phyloP scores from a whole-genome alignment of 2,797 vertebrate species.

The Clarias fuscus region DNA sequence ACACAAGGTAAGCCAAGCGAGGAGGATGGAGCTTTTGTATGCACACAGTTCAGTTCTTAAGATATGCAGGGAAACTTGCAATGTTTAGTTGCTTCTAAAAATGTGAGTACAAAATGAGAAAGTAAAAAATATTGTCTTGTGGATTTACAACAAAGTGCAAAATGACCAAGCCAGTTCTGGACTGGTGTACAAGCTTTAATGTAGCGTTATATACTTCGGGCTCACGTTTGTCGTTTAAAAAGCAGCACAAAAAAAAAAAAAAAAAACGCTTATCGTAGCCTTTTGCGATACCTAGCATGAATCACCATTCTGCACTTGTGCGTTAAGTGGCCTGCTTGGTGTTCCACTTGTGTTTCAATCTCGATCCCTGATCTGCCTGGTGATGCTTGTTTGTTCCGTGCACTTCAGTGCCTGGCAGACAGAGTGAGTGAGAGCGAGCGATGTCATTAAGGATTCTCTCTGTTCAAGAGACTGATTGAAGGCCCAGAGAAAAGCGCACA shows the following conservation, averaged over 20 bases:
- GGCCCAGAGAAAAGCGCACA: conserved; percentile 57
- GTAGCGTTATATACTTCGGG: not conserved
- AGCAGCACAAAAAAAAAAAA: conserved; percentile 21
- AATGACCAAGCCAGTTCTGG: not conserved
- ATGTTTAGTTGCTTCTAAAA: not conserved
- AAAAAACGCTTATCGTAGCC: not conserved
- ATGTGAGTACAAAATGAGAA: not conserved
- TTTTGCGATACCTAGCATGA: conserved; percentile 44
- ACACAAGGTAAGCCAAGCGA: conserved; percentile 23
- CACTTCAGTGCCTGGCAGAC: conserved; percentile 37
- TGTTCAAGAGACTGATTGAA: conserved; percentile 63
- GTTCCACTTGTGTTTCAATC: conserved; percentile 49
- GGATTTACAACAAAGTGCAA: not conserved
- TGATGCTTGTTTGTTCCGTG: conserved; percentile 49
- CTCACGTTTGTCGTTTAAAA: not conserved
- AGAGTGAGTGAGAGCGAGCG: conserved; percentile 9
- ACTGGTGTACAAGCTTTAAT: not conserved
- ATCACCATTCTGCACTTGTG: conserved; percentile 53
- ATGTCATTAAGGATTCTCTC: conserved; percentile 71
- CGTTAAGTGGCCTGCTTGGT: conserved; percentile 53
- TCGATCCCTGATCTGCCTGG: conserved; percentile 35
- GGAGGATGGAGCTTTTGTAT: not conserved
- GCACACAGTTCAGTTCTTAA: not conserved
- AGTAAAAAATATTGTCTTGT: not conserved
- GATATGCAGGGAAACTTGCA: not conserved